A percentile compares a stretch with the other conserved stretches of the same genome.
Conservation (phyloP, 2,113 vertebrate genomes). For the Platysternon megacephalum region DNA sequence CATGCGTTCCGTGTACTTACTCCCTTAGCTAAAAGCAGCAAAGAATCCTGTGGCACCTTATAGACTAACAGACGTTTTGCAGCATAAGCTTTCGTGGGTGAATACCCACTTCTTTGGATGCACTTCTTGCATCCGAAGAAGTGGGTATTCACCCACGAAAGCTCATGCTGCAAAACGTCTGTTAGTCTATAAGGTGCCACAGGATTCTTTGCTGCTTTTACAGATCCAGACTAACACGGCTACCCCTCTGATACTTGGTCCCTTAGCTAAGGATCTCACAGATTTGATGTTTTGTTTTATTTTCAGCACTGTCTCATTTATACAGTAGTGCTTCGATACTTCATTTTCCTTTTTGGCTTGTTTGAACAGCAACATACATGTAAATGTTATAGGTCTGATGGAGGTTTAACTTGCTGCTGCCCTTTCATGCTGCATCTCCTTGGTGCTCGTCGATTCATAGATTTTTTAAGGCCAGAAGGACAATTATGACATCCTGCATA, state of each 20-base stretch:
- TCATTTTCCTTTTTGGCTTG: not conserved
- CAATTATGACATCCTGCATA: constrained; percentile 7
- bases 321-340: not conserved
- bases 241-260: too few species aligned
- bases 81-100: too few species aligned
- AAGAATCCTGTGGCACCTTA: too few species aligned
- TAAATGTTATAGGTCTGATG: constrained; percentile 18
- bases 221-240: too few species aligned
- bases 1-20: rapidly evolving
- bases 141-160: too few species aligned
- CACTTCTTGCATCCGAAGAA: too few species aligned
- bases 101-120: too few species aligned
- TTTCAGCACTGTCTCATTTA: not conserved
- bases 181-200: too few species aligned
- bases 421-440: constrained; percentile 7
- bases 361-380: constrained; percentile 39
- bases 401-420: constrained; percentile 16
- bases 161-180: too few species aligned
- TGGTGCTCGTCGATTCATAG: not conserved
- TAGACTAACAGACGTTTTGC: too few species aligned
- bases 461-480: not conserved
- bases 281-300: not conserved
- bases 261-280: not conserved
- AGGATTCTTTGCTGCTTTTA: too few species aligned
- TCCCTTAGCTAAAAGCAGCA: not conserved